Conservation (phyloP, 2,113 vertebrate genomes). For the Ageneiosus marmoratus region DNA sequence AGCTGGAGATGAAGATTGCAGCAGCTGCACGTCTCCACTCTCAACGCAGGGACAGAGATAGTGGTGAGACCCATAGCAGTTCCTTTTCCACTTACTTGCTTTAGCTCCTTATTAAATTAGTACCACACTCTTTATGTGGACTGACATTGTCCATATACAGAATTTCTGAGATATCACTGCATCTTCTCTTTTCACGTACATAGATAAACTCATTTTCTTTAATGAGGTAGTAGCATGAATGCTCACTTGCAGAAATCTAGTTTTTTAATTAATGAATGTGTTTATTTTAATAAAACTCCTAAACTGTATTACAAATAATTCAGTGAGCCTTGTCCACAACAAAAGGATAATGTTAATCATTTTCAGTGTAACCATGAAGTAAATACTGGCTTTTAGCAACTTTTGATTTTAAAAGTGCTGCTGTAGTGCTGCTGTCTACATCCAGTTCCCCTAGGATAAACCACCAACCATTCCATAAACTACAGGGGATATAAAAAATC, state of each 20-base stretch:
- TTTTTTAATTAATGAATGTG: background rate
- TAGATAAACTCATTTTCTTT: background rate
- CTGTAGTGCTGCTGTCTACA: background rate
- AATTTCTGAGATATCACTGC: background rate
- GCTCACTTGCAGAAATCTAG: background rate
- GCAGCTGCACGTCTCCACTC: conserved; percentile 79
- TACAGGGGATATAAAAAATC: no score
- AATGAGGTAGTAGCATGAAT: background rate
- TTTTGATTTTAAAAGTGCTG: background rate
- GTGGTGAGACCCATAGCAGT: conserved; percentile 59
- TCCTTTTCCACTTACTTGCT: background rate
- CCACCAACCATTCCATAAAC: conserved; percentile 8
- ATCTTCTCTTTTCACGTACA: background rate
- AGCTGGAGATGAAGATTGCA: conserved; percentile 89
- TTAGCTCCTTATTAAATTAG: background rate
- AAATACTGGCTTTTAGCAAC: conserved; percentile 18
- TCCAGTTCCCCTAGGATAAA: background rate
- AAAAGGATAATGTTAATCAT: background rate
- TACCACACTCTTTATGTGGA: background rate
- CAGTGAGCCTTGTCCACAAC: background rate
- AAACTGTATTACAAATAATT: background rate
- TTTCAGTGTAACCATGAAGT: background rate
- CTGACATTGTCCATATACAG: background rate
- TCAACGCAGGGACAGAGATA: conserved; percentile 78
- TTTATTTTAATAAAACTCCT: background rate